Conservation (phyloP, 2,113 vertebrate genomes). For the Grammomys dolichurus region DNA sequence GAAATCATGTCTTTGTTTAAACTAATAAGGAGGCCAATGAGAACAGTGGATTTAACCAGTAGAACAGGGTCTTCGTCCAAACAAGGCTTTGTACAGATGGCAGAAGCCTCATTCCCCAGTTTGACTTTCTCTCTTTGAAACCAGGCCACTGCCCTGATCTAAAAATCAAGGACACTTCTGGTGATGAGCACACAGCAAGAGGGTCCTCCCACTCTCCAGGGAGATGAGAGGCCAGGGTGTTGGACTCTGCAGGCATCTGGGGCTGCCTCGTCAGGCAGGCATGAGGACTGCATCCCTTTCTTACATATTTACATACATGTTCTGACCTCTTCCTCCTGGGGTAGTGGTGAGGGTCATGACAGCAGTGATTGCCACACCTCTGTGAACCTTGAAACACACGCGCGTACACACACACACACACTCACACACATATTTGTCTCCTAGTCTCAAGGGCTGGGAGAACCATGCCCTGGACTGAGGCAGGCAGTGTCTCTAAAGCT, state of each 20-base stretch:
- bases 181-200: background rate
- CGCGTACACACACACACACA: too few species aligned
- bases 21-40: accelerated
- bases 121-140: background rate
- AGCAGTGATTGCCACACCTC: background rate
- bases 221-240: too few species aligned
- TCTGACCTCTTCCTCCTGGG: background rate
- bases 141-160: accelerated
- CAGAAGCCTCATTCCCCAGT: accelerated
- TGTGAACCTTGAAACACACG: accelerated
- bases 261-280: background rate
- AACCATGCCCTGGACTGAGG: background rate
- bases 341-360: too few species aligned
- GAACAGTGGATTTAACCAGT: background rate
- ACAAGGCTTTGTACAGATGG: background rate
- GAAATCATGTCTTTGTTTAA: background rate
- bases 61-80: background rate
- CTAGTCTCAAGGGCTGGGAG: accelerated
- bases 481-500: accelerated
- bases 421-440: background rate
- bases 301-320: too few species aligned
- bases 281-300: background rate
- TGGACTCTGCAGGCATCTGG: too few species aligned
- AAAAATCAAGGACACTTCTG: background rate
- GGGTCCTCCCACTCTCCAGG: accelerated